Evolutionary conservation across 2,888 invertebrate species (phyloP), one percentile per base, ranked within the genome.

Genomic region (Dorcus hopei): DNA sequence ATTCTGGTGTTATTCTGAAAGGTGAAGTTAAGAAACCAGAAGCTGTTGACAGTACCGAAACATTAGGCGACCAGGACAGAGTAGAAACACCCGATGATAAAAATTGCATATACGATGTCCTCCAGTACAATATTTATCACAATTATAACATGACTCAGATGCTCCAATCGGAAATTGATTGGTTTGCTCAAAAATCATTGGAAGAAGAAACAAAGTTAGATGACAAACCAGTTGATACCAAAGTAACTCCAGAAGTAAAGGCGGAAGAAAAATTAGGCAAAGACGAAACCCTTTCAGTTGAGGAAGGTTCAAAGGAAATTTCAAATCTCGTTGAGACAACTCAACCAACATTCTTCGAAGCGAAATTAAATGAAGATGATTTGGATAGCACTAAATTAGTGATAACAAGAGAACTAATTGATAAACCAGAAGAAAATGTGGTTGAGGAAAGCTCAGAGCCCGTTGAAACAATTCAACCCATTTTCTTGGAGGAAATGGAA

Each of bases 81-180:
- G 26, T 6, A 7, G 41, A 16, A 23, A 16, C 40, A 26, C 38
- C 41, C 4, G 14, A n/a, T 1, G 33, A 49, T 33, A 33, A 33
- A 33, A 33, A 33, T 26, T 49, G 38, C 16, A 56, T 59, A 26
- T 59, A 59, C 11, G 59, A 59, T 38, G 55, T 59, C 8, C 33
- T 59, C 14, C 55, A 59, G 19, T 59, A 33, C 38, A 52, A 59
- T 19, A 52, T 59, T 14, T 45, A 16, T n/a, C 55, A 55, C 33
- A 55, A 41, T 8, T 8, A 49, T 6, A 38, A 49, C 38, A 55
- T 59, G 59, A 56, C 55, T 8, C 49, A 52, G 11, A 52, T 56
- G 52, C 41, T 59, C 42, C 43, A 59, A 52, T 47, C 33, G 26
- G 59, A 59, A 56, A 59, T 59, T 9, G 59, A 52, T 16, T 14